Evolutionary conservation across 1,140 invertebrate species (phyloP).

Genomic region (Campoletis sonorensis): DNA sequence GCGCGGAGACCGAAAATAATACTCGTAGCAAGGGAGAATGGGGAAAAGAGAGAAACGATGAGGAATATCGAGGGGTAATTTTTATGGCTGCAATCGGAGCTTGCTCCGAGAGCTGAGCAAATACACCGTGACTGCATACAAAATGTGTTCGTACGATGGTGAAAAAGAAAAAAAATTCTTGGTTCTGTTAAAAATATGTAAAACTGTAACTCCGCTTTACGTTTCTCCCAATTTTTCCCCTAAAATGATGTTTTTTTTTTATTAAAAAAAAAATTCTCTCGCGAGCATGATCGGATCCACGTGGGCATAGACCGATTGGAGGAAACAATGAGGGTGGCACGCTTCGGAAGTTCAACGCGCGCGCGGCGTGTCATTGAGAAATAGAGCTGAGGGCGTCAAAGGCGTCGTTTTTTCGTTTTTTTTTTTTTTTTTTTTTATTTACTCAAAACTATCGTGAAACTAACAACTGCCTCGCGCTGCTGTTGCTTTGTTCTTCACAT

Average conservation of each 20-base stretch:
- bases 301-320: slow-evolving; percentile 47
- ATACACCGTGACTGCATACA: slow-evolving; percentile 19
- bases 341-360: background rate
- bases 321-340: slow-evolving; percentile 55
- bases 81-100: slow-evolving; percentile 13
- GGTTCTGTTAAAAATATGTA: slow-evolving; percentile 58
- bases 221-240: slow-evolving; percentile 19
- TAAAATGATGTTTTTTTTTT: slow-evolving; percentile 26
- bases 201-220: slow-evolving; percentile 35
- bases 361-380: slow-evolving; percentile 36
- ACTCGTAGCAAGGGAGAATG: background rate
- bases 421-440: background rate
- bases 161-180: slow-evolving; percentile 45
- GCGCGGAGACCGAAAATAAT: slow-evolving; percentile 1
- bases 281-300: slow-evolving; percentile 36
- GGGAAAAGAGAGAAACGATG: slow-evolving; percentile 1
- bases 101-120: slow-evolving; percentile 42
- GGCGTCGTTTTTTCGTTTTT: background rate
- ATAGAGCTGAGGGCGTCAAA: slow-evolving; percentile 34
- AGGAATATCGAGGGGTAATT: slow-evolving; percentile 36
- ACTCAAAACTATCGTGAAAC: background rate
- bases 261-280: slow-evolving; percentile 19
- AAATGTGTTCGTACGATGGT: background rate
- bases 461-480: background rate
- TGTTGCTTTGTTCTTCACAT: background rate